phyloP scores from a whole-genome alignment of 2,888 invertebrate genomes.

The Macrophya alboannulata region DNA sequence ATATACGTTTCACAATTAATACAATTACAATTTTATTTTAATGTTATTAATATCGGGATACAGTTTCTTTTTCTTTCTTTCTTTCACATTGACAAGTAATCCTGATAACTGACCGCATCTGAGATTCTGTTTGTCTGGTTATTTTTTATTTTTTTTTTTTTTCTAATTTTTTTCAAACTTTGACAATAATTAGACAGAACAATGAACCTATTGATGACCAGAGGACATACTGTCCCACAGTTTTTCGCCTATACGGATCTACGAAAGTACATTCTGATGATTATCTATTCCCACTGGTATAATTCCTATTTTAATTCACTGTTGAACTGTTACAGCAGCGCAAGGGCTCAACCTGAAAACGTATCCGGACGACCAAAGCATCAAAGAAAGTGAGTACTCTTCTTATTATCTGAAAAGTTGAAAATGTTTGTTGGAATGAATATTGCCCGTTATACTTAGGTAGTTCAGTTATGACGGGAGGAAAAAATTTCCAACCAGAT shows the following conservation, averaged over 20 bases:
- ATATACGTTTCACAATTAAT: background rate
- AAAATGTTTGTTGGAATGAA: slow-evolving; percentile 44
- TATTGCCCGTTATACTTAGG: slow-evolving; percentile 55
- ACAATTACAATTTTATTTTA: background rate
- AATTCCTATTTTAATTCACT: background rate
- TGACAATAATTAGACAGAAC: background rate
- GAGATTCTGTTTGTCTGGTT: background rate
- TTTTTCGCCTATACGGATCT: background rate
- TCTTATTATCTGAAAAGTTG: slow-evolving; percentile 48
- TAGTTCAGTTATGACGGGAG: background rate
- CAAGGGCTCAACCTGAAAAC: slow-evolving; percentile 86
- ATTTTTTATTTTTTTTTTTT: background rate
- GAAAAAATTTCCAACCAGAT: background rate
- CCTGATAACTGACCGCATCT: background rate
- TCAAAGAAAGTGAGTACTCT: slow-evolving; percentile 91
- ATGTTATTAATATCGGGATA: background rate
- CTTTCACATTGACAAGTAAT: background rate
- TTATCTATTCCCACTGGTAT: background rate
- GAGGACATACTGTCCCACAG: background rate
- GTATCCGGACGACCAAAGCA: slow-evolving; percentile 89
- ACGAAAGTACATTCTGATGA: background rate
- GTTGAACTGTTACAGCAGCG: slow-evolving; percentile 44
- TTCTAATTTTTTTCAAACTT: background rate
- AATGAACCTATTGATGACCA: background rate
- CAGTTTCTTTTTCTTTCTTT: background rate